These are phyloP conservation scores for Centropyge bicolor DNA, from an alignment of 2,797 vertebrate genomes.

Conservation along the genomic window DNA sequence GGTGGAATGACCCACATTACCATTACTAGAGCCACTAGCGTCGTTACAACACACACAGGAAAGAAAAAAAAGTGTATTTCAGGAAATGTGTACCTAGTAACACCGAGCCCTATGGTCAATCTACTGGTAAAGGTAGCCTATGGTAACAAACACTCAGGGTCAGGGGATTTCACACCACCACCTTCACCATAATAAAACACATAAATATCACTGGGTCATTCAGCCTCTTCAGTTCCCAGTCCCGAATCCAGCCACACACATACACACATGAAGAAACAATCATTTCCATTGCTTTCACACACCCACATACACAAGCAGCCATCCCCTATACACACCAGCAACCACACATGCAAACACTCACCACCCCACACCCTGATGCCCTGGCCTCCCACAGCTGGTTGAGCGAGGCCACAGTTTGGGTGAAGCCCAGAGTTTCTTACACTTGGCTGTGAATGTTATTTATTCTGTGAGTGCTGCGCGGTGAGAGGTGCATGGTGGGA, in stretches of 20 bases:
- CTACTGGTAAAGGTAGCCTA: slow-evolving; percentile 16
- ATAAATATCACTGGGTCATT: slow-evolving; percentile 53
- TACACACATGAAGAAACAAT: slow-evolving; percentile 49
- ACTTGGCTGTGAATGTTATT: slow-evolving; percentile 79
- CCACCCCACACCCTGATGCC: slow-evolving; percentile 65
- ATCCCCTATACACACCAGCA: slow-evolving; percentile 56
- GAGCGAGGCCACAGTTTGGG: slow-evolving; percentile 76
- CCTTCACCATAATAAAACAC: slow-evolving; percentile 60
- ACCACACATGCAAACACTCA: slow-evolving; percentile 77
- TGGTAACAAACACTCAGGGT: slow-evolving; percentile 43
- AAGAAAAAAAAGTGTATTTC: slow-evolving; percentile 5
- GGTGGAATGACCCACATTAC: neutral
- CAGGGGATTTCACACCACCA: slow-evolving; percentile 68
- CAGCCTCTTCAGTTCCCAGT: slow-evolving; percentile 48
- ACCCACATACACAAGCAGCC: slow-evolving; percentile 63
- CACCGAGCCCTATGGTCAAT: slow-evolving; percentile 16
- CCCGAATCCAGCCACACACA: slow-evolving; percentile 30
- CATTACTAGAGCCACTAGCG: too few relatives aligned
- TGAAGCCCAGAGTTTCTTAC: slow-evolving; percentile 70
- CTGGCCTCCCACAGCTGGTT: slow-evolving; percentile 74
- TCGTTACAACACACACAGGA: neutral
- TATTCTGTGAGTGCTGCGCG: slow-evolving; percentile 68
- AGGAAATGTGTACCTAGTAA: slow-evolving; percentile 6
- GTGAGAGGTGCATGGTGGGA: slow-evolving; percentile 74
- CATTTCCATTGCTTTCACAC: slow-evolving; percentile 65